Evolutionary conservation across 2,797 vertebrate genomes (phyloP).

Genomic region (Melopsittacus undulatus): DNA sequence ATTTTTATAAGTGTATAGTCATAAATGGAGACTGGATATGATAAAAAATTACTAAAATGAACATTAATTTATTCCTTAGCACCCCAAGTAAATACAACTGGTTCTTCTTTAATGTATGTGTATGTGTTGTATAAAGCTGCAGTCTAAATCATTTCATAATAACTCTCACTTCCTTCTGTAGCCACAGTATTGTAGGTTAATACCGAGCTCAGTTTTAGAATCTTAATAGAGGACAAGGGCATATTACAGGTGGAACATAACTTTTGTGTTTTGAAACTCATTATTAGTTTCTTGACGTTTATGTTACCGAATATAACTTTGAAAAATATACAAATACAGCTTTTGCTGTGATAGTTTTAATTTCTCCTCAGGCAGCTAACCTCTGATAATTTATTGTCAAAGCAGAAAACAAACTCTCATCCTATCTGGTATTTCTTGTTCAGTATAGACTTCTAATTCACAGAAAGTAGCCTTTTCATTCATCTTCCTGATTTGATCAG

Average conservation of each 20-base stretch:
- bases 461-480: not conserved
- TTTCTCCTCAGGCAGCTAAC: not conserved
- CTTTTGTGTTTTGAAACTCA: not conserved
- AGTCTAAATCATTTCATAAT: not conserved
- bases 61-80: not conserved
- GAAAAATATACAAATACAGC: not conserved
- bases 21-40: not conserved
- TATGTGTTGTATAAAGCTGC: not conserved
- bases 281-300: not conserved
- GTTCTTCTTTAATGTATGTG: not conserved
- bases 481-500: constrained; percentile 26
- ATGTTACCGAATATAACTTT: not conserved
- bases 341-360: not conserved
- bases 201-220: not conserved
- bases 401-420: not conserved
- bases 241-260: not conserved
- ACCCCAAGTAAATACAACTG: not conserved
- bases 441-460: constrained; percentile 14
- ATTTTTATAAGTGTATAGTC: not conserved
- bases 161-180: not conserved
- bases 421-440: not conserved
- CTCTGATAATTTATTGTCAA: not conserved
- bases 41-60: not conserved
- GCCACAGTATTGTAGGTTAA: not conserved
- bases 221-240: not conserved